Percentiles rank a stretch among this genome's conserved stretches.
Conservation (phyloP, 2,113 vertebrate species). For the Cricetomys ansorgei region DNA sequence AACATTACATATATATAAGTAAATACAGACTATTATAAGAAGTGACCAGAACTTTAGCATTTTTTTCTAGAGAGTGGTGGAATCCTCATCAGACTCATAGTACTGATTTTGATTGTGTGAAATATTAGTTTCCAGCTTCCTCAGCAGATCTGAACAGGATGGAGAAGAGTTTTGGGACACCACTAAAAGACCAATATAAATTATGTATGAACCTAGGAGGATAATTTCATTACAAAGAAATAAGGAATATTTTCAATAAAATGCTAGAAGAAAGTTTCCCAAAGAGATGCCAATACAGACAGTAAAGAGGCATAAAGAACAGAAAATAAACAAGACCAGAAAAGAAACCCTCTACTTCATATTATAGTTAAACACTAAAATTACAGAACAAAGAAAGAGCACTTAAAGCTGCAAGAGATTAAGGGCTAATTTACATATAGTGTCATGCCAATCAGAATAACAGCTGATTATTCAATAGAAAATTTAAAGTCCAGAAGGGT, state of each 20-base stretch:
- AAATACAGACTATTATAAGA: background rate
- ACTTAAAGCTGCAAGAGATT: background rate
- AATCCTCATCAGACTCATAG: background rate
- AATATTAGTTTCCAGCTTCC: background rate
- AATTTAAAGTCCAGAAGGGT: background rate
- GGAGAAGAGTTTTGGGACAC: background rate
- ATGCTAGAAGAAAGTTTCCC: background rate
- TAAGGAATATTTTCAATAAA: background rate
- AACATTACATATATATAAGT: background rate
- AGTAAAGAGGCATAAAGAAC: no score
- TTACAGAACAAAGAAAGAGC: background rate
- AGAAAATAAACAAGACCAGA: background rate
- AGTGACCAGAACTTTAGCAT: background rate
- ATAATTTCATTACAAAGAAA: background rate
- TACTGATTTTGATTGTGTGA: background rate
- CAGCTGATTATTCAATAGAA: background rate
- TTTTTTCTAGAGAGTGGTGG: background rate
- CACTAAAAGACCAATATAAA: no score
- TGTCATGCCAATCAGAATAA: background rate
- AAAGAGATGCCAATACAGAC: background rate
- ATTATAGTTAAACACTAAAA: background rate
- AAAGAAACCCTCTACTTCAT: background rate
- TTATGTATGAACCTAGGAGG: background rate
- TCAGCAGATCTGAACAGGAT: background rate
- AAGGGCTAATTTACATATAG: background rate